phyloP scores from a whole-genome alignment of 2,113 vertebrate genomes.

The Ivindomyrus marchei region DNA sequence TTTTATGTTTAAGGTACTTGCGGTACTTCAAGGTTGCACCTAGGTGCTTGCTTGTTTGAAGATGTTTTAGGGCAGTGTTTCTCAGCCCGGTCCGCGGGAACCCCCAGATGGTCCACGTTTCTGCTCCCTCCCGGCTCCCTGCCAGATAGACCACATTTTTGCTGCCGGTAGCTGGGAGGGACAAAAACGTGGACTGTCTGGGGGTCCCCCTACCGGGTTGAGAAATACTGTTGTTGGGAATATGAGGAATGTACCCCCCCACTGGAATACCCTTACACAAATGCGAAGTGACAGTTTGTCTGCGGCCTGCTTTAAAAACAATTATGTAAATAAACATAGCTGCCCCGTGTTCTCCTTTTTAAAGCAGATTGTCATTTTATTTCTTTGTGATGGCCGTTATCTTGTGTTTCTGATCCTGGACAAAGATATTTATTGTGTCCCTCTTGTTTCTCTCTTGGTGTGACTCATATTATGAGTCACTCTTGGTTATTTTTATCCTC shows the following conservation, averaged over 20 bases:
- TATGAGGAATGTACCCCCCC: background rate
- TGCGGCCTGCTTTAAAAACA: background rate
- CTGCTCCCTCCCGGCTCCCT: background rate
- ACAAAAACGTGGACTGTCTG: background rate
- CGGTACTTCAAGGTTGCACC: conserved; percentile 38
- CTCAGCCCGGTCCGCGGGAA: background rate
- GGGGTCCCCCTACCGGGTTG: background rate
- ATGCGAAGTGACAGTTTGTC: background rate
- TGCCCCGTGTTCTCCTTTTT: background rate
- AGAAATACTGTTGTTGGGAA: background rate
- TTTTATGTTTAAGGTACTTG: conserved; percentile 45
- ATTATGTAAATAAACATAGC: conserved; percentile 11
- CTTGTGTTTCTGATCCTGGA: background rate
- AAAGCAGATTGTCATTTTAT: background rate
- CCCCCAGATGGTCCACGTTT: background rate
- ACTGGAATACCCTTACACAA: background rate
- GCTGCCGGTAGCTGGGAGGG: background rate
- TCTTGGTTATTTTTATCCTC: background rate
- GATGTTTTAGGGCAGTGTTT: background rate
- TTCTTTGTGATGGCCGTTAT: background rate
- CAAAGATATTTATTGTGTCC: background rate
- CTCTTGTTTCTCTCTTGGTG: background rate
- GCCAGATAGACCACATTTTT: background rate
- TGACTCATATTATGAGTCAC: background rate
- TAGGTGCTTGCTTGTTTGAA: conserved; percentile 9